phyloP scores from a whole-genome alignment of 2,797 vertebrate species.

The Anguilla anguilla region DNA sequence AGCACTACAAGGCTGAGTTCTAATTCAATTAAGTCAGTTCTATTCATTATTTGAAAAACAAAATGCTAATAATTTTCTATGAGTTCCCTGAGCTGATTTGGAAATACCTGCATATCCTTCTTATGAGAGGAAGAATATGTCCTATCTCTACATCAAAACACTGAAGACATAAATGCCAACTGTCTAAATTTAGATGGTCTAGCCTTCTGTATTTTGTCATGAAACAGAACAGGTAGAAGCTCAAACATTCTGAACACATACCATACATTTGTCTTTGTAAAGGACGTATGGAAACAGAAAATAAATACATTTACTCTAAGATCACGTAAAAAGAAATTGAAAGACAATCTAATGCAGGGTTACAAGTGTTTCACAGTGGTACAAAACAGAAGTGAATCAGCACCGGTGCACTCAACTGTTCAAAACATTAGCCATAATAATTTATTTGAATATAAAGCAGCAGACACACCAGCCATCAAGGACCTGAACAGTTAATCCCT shows the following conservation, averaged over 20 bases:
- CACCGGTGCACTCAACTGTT: not conserved
- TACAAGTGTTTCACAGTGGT: not conserved
- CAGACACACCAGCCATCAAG: not conserved
- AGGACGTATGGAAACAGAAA: not conserved
- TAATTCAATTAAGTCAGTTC: too few relatives aligned
- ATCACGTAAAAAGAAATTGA: not conserved
- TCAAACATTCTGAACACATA: not conserved
- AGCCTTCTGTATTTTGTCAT: not conserved
- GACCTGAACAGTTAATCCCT: not conserved
- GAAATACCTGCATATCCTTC: not conserved
- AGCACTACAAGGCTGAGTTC: not conserved
- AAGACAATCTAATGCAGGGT: not conserved
- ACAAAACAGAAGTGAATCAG: not conserved
- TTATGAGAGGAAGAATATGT: not conserved
- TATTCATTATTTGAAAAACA: too few relatives aligned
- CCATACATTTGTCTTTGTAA: not conserved
- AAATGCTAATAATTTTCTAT: too few relatives aligned
- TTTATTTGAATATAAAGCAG: not conserved
- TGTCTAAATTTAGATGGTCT: not conserved
- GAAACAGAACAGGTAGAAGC: not conserved
- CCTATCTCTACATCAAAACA: not conserved
- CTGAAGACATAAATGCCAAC: not conserved
- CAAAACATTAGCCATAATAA: not conserved
- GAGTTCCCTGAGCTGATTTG: too few relatives aligned
- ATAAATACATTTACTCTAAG: not conserved